Evolutionary conservation across 2,888 invertebrate species (phyloP).

Genomic region (Branchipolynoe longqiensis): DNA sequence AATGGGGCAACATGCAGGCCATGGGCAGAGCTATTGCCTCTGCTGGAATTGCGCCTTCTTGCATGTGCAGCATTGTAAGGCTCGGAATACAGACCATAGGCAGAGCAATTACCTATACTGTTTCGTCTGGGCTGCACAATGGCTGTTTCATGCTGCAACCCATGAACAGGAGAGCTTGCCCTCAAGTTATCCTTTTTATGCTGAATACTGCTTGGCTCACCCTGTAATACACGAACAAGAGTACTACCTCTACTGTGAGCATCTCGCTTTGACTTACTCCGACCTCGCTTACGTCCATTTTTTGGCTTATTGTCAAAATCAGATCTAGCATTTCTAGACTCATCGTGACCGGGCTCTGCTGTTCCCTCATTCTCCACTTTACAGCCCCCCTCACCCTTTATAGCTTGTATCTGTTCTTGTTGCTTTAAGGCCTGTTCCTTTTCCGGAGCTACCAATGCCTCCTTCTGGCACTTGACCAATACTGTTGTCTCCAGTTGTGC

Average conservation of each 20-base stretch:
- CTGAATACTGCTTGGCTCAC: neutral
- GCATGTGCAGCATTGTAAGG: too few relatives aligned
- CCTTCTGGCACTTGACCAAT: too few relatives aligned
- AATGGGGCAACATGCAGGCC: too few relatives aligned
- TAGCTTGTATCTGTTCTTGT: too few relatives aligned
- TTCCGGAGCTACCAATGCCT: neutral
- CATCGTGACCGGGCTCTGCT: neutral
- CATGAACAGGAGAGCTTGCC: neutral
- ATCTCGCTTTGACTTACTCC: constrained; percentile 22
- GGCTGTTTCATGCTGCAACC: neutral
- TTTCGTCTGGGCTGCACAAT: neutral
- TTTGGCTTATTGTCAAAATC: neutral
- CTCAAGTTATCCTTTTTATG: neutral
- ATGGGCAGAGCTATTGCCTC: too few relatives aligned
- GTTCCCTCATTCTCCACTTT: neutral
- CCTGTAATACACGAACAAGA: neutral
- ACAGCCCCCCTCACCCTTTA: neutral
- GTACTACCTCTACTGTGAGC: neutral
- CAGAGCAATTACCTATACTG: too few relatives aligned
- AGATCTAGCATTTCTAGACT: neutral
- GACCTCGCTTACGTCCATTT: neutral
- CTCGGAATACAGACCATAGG: too few relatives aligned
- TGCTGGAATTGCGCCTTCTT: too few relatives aligned
- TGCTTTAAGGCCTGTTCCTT: neutral
- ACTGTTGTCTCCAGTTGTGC: too few relatives aligned